Evolutionary conservation across 2,888 invertebrate species (phyloP).

Genomic region (Eulithis testata): DNA sequence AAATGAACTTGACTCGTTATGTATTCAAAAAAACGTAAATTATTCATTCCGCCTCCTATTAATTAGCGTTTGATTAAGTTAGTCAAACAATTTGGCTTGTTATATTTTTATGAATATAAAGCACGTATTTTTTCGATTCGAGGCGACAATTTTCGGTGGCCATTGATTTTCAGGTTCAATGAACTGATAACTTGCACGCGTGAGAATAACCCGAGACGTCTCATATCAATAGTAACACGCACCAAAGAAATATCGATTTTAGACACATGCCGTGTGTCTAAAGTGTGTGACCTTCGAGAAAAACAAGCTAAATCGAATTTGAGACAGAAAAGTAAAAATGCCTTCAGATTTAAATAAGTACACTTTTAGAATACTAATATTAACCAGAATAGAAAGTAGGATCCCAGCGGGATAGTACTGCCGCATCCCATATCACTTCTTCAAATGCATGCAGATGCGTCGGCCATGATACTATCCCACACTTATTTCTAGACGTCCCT

Average conservation of each 20-base stretch:
- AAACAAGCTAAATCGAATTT: conserved; percentile 12
- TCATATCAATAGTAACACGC: conserved; percentile 34
- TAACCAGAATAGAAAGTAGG: conserved; percentile 43
- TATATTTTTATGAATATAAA: conserved; percentile 34
- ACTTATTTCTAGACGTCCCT: conserved; percentile 57
- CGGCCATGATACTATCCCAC: conserved; percentile 73
- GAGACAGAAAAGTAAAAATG: conserved; percentile 5
- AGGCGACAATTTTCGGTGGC: conserved; percentile 34
- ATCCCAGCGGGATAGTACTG: conserved; percentile 47
- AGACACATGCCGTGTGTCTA: conserved; percentile 24
- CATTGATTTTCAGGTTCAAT: conserved; percentile 49
- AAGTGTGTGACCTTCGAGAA: conserved; percentile 35
- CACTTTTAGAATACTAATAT: conserved; percentile 34
- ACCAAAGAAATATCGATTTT: conserved; percentile 32
- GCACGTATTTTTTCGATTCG: conserved; percentile 28
- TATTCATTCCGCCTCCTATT: conserved; percentile 37
- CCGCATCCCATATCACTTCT: conserved; percentile 54
- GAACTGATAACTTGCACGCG: conserved; percentile 46
- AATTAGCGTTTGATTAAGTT: conserved; percentile 38
- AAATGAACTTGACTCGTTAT: conserved; percentile 40
- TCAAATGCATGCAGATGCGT: conserved; percentile 76
- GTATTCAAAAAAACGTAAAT: conserved; percentile 39
- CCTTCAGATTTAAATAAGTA: conserved; percentile 15
- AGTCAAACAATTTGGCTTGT: conserved; percentile 31
- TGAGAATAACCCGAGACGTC: conserved; percentile 36